phyloP scores from a whole-genome alignment of 2,888 invertebrate genomes.

The Eupithecia vulgata region DNA sequence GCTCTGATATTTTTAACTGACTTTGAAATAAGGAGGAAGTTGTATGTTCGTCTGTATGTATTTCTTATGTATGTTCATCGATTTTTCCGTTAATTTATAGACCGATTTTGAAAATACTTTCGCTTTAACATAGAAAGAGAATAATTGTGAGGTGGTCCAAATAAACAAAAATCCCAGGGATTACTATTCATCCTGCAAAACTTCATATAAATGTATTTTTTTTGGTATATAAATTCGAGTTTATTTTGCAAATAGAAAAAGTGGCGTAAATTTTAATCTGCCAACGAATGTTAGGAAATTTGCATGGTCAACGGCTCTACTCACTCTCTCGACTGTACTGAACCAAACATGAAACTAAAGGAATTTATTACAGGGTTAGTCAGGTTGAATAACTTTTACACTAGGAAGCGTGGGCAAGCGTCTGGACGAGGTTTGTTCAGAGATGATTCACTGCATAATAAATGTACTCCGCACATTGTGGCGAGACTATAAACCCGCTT shows the following conservation, averaged over 20 bases:
- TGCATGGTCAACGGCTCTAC: neutral
- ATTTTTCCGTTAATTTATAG: no score
- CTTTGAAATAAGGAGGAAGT: no score
- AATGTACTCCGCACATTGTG: slow-evolving; percentile 19
- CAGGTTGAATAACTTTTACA: neutral
- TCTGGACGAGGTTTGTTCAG: slow-evolving; percentile 5
- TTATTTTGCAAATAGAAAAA: no score
- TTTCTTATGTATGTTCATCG: no score
- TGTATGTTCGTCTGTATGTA: no score
- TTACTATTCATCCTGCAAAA: no score
- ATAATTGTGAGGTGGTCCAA: no score
- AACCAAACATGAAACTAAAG: neutral
- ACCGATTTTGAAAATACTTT: no score
- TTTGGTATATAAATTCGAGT: neutral
- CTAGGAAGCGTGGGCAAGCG: neutral
- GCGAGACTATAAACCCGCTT: slow-evolving; percentile 41
- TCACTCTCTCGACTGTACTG: neutral
- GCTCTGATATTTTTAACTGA: neutral
- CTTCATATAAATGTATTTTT: no score
- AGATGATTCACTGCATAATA: slow-evolving; percentile 16
- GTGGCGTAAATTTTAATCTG: no score
- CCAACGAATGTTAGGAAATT: neutral
- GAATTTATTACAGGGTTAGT: neutral
- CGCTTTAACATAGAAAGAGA: no score
- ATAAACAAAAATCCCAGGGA: no score